phyloP scores from a whole-genome alignment of 1,140 invertebrate genomes.

The Eueides isabella region DNA sequence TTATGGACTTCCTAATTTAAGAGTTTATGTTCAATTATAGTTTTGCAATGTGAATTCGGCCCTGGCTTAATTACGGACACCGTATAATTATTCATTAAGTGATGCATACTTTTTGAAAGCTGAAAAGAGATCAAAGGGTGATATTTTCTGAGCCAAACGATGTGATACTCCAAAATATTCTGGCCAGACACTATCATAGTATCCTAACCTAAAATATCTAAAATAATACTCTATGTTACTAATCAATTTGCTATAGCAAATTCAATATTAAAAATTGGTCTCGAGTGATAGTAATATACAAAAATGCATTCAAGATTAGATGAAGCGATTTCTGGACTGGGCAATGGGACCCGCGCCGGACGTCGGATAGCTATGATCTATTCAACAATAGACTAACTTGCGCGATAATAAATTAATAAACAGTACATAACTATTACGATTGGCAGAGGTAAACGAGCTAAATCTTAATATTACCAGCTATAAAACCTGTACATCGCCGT shows the following conservation, averaged over 20 bases:
- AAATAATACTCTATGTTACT: conserved; percentile 79
- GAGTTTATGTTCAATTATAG: neutral
- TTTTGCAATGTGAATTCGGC: conserved; percentile 12
- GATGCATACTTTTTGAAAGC: conserved; percentile 74
- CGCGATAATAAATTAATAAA: conserved; percentile 81
- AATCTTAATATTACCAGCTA: conserved; percentile 81
- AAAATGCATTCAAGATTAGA: conserved; percentile 76
- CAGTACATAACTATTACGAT: conserved; percentile 81
- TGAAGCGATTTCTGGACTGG: conserved; percentile 53
- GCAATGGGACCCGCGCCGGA: conserved; percentile 43
- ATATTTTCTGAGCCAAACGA: conserved; percentile 82
- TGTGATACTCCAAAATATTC: conserved; percentile 82
- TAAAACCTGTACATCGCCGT: conserved; percentile 81
- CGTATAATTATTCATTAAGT: conserved; percentile 57
- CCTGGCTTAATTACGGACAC: conserved; percentile 58
- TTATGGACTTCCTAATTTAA: neutral
- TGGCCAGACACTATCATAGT: conserved; percentile 82
- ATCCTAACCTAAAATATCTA: conserved; percentile 82
- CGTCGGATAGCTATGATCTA: conserved; percentile 80
- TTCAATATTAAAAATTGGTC: conserved; percentile 80
- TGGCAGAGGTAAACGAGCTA: conserved; percentile 83
- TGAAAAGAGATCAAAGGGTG: conserved; percentile 81
- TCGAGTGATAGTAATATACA: conserved; percentile 73
- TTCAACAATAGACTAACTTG: conserved; percentile 77
- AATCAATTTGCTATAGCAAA: conserved; percentile 78